phyloP scores from a whole-genome alignment of 2,888 invertebrate genomes.

The Drosophila nigricruria region DNA sequence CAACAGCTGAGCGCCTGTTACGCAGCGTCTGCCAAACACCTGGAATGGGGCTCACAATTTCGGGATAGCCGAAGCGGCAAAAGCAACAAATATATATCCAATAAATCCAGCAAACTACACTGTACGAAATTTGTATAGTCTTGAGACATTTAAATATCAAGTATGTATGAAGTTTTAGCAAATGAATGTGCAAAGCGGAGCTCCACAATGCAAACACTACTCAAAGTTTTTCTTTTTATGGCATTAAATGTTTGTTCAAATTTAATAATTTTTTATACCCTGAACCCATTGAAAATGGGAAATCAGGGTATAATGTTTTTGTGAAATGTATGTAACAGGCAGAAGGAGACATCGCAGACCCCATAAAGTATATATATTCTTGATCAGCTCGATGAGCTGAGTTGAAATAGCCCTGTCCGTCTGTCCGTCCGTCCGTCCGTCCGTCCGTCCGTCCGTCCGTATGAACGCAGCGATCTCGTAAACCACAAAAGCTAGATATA shows the following conservation, averaged over 20 bases:
- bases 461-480: no score
- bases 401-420: no score
- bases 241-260: neutral
- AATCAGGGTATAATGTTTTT: no score
- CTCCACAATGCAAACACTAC: neutral
- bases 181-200: neutral
- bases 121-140: neutral
- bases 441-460: no score
- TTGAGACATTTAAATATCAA: neutral
- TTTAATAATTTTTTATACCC: no score
- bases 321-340: no score
- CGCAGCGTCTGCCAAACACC: conserved; percentile 76
- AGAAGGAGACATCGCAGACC: no score
- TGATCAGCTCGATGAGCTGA: no score
- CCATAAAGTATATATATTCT: no score
- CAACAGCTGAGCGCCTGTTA: conserved; percentile 78
- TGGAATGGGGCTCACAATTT: conserved; percentile 81
- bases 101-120: neutral
- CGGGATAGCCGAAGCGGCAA: conserved; percentile 63
- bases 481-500: no score
- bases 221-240: neutral
- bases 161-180: neutral
- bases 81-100: neutral
- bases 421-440: no score
- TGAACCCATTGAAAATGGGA: no score